A percentile compares a stretch with the other conserved stretches of the same genome.
phyloP scores from a whole-genome alignment of 2,797 vertebrate species.

The Eospalax fontanierii region DNA sequence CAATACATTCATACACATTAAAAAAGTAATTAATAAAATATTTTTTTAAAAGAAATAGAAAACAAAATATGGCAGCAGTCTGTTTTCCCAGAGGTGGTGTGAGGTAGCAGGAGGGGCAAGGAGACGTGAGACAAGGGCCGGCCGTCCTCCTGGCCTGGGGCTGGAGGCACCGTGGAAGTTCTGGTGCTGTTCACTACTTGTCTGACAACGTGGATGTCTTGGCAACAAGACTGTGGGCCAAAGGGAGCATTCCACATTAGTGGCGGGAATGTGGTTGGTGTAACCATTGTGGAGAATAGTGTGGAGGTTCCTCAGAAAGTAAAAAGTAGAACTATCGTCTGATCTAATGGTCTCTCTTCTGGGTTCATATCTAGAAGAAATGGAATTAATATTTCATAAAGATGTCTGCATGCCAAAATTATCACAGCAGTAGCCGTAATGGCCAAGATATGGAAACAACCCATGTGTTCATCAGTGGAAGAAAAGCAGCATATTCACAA shows the following conservation, averaged over 20 bases:
- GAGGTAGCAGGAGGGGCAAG: neutral
- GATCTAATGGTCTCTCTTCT: neutral
- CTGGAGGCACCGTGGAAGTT: neutral
- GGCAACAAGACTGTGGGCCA: neutral
- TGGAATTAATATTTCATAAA: neutral
- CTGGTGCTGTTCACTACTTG: neutral
- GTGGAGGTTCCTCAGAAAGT: neutral
- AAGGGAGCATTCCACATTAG: neutral
- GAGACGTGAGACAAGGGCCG: fast-evolving
- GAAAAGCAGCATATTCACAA: neutral
- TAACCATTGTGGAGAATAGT: neutral
- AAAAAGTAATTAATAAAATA: too few relatives aligned
- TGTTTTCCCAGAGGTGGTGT: conserved; percentile 8
- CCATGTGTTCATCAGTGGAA: neutral
- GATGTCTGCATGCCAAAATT: neutral
- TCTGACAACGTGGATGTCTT: conserved; percentile 16
- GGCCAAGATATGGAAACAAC: neutral
- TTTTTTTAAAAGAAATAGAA: too few relatives aligned
- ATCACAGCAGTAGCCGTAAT: neutral
- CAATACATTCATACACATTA: too few relatives aligned
- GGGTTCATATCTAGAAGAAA: neutral
- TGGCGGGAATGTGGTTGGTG: neutral
- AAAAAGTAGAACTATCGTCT: neutral
- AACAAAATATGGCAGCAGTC: neutral
- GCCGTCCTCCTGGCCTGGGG: neutral